phyloP scores from a whole-genome alignment of 2,888 invertebrate genomes.

The Steinernema scapterisci region DNA sequence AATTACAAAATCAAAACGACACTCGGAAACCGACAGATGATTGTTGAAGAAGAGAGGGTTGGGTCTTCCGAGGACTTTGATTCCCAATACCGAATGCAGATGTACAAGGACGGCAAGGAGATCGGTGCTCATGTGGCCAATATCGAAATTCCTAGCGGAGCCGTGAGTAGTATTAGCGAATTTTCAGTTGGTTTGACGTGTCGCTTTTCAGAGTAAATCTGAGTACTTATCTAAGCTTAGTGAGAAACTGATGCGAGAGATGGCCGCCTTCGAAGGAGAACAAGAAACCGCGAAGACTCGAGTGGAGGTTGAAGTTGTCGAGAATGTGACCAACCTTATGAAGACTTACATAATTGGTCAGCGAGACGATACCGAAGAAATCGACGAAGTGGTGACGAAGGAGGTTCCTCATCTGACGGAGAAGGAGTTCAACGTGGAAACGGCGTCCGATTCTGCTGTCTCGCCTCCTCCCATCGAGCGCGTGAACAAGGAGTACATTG shows the following conservation, averaged over 20 bases:
- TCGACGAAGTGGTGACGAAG: slow-evolving; percentile 36
- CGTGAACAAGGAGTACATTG: slow-evolving; percentile 57
- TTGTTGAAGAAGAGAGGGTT: slow-evolving; percentile 45
- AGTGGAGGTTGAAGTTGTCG: slow-evolving; percentile 64
- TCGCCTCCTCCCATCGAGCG: slow-evolving; percentile 45
- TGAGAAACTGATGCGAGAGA: slow-evolving; percentile 47
- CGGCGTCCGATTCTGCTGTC: slow-evolving; percentile 50
- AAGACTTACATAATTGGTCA: slow-evolving; percentile 66
- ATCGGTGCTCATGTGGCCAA: slow-evolving; percentile 61
- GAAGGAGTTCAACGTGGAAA: slow-evolving; percentile 44
- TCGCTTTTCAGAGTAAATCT: slow-evolving; percentile 49
- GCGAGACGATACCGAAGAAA: slow-evolving; percentile 51
- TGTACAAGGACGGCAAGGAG: slow-evolving; percentile 63
- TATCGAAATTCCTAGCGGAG: slow-evolving; percentile 59
- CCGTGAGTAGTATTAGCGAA: slow-evolving; percentile 44
- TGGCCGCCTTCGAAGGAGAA: slow-evolving; percentile 49
- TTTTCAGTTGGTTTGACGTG: background rate
- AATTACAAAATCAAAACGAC: slow-evolving; percentile 65
- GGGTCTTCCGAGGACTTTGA: slow-evolving; percentile 40
- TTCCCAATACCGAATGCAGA: slow-evolving; percentile 40
- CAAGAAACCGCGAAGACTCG: slow-evolving; percentile 61
- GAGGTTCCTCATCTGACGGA: slow-evolving; percentile 10
- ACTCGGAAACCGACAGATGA: slow-evolving; percentile 55
- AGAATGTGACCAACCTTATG: slow-evolving; percentile 65
- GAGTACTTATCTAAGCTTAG: slow-evolving; percentile 52